Conservation (phyloP, 2,888 invertebrate species). For the Petrolisthes manimaculis region DNA sequence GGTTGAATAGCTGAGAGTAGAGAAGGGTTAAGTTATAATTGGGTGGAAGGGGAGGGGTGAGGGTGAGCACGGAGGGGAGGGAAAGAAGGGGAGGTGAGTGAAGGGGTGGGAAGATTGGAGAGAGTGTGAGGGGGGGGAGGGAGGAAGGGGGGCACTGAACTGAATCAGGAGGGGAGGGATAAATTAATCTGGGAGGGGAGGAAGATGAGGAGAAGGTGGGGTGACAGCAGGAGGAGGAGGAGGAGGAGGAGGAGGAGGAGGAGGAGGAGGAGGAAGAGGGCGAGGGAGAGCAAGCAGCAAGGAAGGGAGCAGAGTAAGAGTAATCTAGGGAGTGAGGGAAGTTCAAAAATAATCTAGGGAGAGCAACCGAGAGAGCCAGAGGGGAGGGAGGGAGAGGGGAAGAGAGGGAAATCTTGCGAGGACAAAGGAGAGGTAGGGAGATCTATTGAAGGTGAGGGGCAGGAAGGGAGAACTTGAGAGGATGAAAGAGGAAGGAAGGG, state of each 20-base stretch:
- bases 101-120: neutral
- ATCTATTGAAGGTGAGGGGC: slow-evolving; percentile 10
- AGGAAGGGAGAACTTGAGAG: neutral
- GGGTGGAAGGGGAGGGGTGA: slow-evolving; percentile 35
- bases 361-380: neutral
- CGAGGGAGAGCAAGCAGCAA: neutral
- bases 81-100: neutral
- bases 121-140: neutral
- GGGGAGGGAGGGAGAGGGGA: neutral
- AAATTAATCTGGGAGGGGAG: slow-evolving; percentile 38
- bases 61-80: slow-evolving; percentile 16
- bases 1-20: slow-evolving; percentile 43
- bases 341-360: slow-evolving; percentile 17
- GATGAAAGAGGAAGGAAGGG: neutral
- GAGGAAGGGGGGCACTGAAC: neutral
- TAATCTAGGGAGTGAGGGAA: slow-evolving; percentile 12
- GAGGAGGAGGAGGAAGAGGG: slow-evolving; percentile 12
- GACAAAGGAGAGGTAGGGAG: slow-evolving; percentile 13
- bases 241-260: neutral
- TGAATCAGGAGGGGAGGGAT: slow-evolving; percentile 32
- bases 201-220: neutral
- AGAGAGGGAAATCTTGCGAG: slow-evolving; percentile 3
- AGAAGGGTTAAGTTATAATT: slow-evolving; percentile 38
- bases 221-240: neutral
- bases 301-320: neutral